These are phyloP conservation scores for Megamerina dolium DNA, from an alignment of 2,888 invertebrate species.

Conservation along the genomic window DNA sequence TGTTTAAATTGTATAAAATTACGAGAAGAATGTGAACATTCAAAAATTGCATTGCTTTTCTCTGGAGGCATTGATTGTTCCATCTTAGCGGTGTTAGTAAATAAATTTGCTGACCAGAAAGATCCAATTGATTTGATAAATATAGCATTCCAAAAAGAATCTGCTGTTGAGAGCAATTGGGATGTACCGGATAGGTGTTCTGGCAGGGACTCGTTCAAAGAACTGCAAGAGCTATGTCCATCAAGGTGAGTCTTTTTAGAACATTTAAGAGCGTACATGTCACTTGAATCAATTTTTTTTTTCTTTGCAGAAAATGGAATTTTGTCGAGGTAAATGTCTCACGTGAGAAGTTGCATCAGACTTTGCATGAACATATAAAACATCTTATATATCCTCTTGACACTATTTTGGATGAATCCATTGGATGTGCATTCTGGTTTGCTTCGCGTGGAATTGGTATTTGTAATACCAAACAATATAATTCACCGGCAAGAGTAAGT, in stretches of 20 bases:
- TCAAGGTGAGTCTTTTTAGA: constrained; percentile 44
- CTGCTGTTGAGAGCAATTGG: constrained; percentile 46
- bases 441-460: constrained; percentile 69
- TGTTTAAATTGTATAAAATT: constrained; percentile 57
- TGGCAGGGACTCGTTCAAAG: constrained; percentile 63
- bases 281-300: too few species aligned
- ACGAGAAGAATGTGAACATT: constrained; percentile 52
- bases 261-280: too few species aligned
- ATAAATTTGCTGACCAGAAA: constrained; percentile 58
- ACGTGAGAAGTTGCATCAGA: constrained; percentile 57
- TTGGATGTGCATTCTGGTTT: constrained; percentile 97
- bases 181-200: constrained; percentile 81
- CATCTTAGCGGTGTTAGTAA: constrained; percentile 74
- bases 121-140: constrained; percentile 86
- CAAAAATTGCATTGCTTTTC: constrained; percentile 77
- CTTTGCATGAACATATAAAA: constrained; percentile 57
- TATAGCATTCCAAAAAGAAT: constrained; percentile 70
- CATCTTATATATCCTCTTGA: constrained; percentile 78
- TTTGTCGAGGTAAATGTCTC: constrained; percentile 75
- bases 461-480: constrained; percentile 18
- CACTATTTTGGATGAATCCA: constrained; percentile 90
- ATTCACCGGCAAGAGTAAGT: constrained; percentile 28
- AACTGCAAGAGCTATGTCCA: constrained; percentile 65
- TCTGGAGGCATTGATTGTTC: constrained; percentile 96
- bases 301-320: constrained; percentile 64